phyloP scores from a whole-genome alignment of 1,140 invertebrate species.

The Temnothorax nylanderi region DNA sequence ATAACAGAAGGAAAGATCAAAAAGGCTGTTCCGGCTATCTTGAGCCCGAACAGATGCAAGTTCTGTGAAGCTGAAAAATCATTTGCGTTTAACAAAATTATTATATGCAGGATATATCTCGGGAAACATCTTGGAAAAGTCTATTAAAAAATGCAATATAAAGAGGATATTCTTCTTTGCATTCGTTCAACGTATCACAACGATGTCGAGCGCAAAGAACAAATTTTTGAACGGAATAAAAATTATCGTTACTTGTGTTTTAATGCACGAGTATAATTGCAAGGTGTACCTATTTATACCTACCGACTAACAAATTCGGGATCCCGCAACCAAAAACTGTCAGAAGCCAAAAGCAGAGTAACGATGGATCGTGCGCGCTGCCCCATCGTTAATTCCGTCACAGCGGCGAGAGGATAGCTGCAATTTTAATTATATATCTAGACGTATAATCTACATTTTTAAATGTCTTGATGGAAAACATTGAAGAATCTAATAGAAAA shows the following conservation, averaged over 20 bases:
- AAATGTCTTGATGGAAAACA: not conserved
- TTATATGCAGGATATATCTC: not conserved
- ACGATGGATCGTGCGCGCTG: slow-evolving; percentile 86
- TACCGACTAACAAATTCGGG: slow-evolving; percentile 92
- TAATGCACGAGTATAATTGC: not conserved
- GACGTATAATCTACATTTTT: not conserved
- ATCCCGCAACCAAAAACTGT: slow-evolving; percentile 91
- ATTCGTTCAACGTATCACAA: not conserved
- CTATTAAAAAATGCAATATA: not conserved
- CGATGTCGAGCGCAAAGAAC: not conserved
- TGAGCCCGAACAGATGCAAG: slow-evolving; percentile 90
- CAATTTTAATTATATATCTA: slow-evolving; percentile 39
- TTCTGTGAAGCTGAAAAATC: slow-evolving; percentile 90
- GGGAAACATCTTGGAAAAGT: not conserved
- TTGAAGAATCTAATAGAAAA: not conserved
- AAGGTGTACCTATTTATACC: slow-evolving; percentile 70
- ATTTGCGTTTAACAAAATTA: slow-evolving; percentile 26
- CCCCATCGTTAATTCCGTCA: slow-evolving; percentile 91
- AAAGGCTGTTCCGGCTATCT: slow-evolving; percentile 87
- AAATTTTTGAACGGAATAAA: not conserved
- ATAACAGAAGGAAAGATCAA: slow-evolving; percentile 90
- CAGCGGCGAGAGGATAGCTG: slow-evolving; percentile 92
- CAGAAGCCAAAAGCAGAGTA: slow-evolving; percentile 89
- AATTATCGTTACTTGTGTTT: not conserved
- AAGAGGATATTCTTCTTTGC: not conserved